Conservation (phyloP, 2,113 vertebrate genomes). For the Boleophthalmus pectinirostris region DNA sequence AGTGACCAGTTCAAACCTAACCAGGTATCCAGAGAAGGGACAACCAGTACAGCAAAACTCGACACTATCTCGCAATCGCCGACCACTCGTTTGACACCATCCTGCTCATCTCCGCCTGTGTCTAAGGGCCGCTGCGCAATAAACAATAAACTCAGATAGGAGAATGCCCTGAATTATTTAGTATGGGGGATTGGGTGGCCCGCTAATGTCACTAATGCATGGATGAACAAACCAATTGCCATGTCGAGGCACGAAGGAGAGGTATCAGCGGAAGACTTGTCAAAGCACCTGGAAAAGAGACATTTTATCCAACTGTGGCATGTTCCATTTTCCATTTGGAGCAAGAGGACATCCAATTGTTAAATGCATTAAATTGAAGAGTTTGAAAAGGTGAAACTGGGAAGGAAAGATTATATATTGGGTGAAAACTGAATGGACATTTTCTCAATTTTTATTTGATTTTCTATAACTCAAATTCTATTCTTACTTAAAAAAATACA, state of each 20-base stretch:
- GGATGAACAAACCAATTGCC: conserved; percentile 55
- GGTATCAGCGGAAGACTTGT: conserved; percentile 61
- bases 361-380: conserved; percentile 4
- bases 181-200: conserved; percentile 72
- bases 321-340: conserved; percentile 53
- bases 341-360: conserved; percentile 18
- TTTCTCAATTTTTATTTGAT: background rate
- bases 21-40: conserved; percentile 20
- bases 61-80: conserved; percentile 53
- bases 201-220: conserved; percentile 68
- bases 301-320: conserved; percentile 59
- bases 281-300: conserved; percentile 64
- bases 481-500: too few relatives aligned
- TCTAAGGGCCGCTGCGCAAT: conserved; percentile 59
- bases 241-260: conserved; percentile 53
- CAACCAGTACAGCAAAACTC: conserved; percentile 19
- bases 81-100: conserved; percentile 57
- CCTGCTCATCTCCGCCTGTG: conserved; percentile 45
- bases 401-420: conserved; percentile 38
- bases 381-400: conserved; percentile 21
- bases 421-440: background rate
- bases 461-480: too few relatives aligned
- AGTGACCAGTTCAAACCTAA: background rate
- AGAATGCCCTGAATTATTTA: conserved; percentile 79
- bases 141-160: conserved; percentile 77